A percentile compares a stretch with the other conserved stretches of the same genome.
These are phyloP conservation scores for Sclerurus mexicanus DNA, from an alignment of 2,113 vertebrate species.

Conservation along the genomic window DNA sequence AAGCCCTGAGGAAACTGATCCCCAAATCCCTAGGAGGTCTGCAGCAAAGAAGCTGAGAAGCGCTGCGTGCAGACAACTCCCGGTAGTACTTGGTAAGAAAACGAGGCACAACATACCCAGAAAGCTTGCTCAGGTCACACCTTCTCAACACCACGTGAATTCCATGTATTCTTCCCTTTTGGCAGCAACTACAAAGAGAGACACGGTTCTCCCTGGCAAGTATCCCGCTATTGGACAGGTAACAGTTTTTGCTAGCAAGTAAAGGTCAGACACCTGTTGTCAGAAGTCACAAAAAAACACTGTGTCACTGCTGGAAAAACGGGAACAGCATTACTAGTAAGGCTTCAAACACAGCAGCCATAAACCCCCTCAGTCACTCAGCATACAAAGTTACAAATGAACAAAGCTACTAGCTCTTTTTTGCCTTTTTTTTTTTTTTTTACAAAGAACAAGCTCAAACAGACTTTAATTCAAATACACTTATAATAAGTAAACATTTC, in stretches of 20 bases:
- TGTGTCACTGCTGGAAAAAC: background rate
- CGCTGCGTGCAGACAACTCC: background rate
- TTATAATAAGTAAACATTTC: slow-evolving; percentile 5
- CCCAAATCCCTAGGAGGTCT: background rate
- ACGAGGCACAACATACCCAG: background rate
- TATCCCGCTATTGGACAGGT: background rate
- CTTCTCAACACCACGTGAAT: background rate
- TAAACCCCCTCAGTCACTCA: background rate
- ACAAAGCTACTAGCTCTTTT: background rate
- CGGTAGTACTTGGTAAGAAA: background rate
- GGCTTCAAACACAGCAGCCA: background rate
- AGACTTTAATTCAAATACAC: slow-evolving; percentile 15
- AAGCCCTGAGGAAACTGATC: background rate
- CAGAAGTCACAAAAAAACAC: background rate
- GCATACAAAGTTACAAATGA: background rate
- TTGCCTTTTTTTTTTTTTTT: background rate
- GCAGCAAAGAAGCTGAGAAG: background rate
- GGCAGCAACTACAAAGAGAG: background rate
- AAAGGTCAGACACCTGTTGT: background rate
- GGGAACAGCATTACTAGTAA: background rate
- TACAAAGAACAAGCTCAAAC: background rate
- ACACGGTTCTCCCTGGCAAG: background rate
- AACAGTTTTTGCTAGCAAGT: background rate
- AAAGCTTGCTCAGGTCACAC: background rate
- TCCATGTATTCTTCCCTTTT: background rate